Base-by-base conservation (phyloP, 2,113 vertebrate species). In the Monopterus albus region DNA sequence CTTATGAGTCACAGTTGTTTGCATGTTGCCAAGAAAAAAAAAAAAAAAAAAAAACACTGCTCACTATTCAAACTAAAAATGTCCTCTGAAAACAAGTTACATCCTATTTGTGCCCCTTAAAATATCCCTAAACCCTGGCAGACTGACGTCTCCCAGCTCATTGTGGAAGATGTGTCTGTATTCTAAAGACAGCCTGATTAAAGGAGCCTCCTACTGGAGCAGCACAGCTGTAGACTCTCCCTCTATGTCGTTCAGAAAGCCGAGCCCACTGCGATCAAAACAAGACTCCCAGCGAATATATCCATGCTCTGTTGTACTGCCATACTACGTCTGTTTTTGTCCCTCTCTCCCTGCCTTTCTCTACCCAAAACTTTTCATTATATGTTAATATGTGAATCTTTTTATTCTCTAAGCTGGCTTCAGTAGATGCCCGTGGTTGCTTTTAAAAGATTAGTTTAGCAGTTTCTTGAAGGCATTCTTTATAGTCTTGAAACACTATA, bases 111-210 rank as follows among this genome's bases (percentile, higher is more conserved):
- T 65, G 68, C 65, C 64, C 53, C 63, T 63, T 73, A 64, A 78
- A 85, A 79, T 71, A 72, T 68, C 51, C 38, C 61, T 57, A 66
- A 77, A 73, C 25, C 64, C 74, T 63, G 29, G 38, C 46, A 60
- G 69, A 80, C 42, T 50, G 82, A 73, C 62, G 23, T 67, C 39
- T 75, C 47, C 21, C 46, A 39, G 57, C 65, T 78, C 66, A 69
- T 74, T 67, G 83, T 81, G 17, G 11, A 50, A 69, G 40, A 70
- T n/a, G 72, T 88, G 69, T 85, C 43, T 46, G 57, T 71, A 45
- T 75, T 73, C 45, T 62, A 53, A 79, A 82, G 75, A 60, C 62
- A 46, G 17, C 9, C 35, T 72, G 85, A 86, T 87, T 82, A 88
- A 84, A 82, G 63, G 31, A 39, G 53, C 14, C 28, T 63, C 64